These are phyloP conservation scores for Amphipyra berbera DNA, from an alignment of 2,888 invertebrate species.

Conservation along the genomic window DNA sequence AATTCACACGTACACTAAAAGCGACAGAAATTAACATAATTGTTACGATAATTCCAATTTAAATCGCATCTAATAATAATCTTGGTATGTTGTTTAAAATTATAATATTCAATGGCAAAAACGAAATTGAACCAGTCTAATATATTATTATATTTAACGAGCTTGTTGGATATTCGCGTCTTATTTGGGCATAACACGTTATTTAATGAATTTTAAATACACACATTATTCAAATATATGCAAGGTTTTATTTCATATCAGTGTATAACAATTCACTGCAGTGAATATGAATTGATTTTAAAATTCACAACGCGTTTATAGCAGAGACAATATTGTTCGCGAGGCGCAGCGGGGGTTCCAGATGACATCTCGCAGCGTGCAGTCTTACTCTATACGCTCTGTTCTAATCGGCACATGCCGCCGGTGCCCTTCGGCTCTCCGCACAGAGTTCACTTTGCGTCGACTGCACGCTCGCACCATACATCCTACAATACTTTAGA, in stretches of 20 bases:
- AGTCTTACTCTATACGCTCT: constrained; percentile 78
- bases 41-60: constrained; percentile 27
- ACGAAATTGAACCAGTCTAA: constrained; percentile 49
- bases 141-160: constrained; percentile 56
- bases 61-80: constrained; percentile 28
- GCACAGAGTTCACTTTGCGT: constrained; percentile 53
- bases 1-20: constrained; percentile 13
- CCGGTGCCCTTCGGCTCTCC: constrained; percentile 33
- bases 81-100: constrained; percentile 25
- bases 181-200: constrained; percentile 65
- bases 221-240: constrained; percentile 60
- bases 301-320: constrained; percentile 85
- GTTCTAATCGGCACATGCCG: constrained; percentile 50
- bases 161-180: constrained; percentile 57
- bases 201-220: constrained; percentile 63
- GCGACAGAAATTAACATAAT: constrained; percentile 17
- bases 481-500: constrained; percentile 67
- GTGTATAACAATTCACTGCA: constrained; percentile 71
- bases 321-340: constrained; percentile 89
- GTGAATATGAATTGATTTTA: constrained; percentile 86
- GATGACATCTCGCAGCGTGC: constrained; percentile 89
- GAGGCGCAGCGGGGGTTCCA: constrained; percentile 84
- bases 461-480: constrained; percentile 40
- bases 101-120: constrained; percentile 39
- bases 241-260: constrained; percentile 67